Conservation (phyloP, 2,888 invertebrate species). For the Campaea margaritaria region DNA sequence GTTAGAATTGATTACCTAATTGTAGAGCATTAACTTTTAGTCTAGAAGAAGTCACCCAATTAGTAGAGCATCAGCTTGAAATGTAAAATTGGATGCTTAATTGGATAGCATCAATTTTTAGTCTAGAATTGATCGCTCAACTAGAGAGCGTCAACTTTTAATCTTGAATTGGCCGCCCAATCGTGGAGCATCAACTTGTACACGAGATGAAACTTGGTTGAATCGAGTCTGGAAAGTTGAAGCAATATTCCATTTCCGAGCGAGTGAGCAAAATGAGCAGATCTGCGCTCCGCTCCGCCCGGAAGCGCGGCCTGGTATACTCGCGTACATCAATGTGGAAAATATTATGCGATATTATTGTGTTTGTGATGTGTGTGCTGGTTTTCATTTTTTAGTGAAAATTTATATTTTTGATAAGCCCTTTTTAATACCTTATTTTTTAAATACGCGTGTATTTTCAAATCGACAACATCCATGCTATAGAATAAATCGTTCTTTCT, state of each 20-base stretch:
- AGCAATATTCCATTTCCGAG: constrained; percentile 28
- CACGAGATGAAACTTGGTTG: constrained; percentile 24
- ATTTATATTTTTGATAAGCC: no score
- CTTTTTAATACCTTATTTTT: no score
- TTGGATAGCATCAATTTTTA: background rate
- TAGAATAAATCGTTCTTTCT: no score
- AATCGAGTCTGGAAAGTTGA: constrained; percentile 39
- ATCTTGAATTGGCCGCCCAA: background rate
- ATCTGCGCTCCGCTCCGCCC: constrained; percentile 12
- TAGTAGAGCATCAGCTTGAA: constrained; percentile 5
- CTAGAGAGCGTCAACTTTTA: background rate
- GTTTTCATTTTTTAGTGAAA: no score
- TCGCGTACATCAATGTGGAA: constrained; percentile 1
- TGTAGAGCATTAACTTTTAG: background rate
- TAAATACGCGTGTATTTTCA: no score
- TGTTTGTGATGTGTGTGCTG: no score
- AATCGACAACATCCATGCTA: no score
- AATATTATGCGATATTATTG: no score
- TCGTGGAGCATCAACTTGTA: constrained; percentile 3
- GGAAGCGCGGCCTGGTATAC: constrained; percentile 15
- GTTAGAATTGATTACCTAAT: background rate
- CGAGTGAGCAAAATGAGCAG: constrained; percentile 7
- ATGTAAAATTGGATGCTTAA: no score
- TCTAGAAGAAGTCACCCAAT: background rate
- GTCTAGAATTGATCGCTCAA: background rate